Percentiles rank a stretch among this genome's conserved stretches.
phyloP scores from a whole-genome alignment of 2,113 vertebrate species.

The Cyanoramphus novaezelandiae region DNA sequence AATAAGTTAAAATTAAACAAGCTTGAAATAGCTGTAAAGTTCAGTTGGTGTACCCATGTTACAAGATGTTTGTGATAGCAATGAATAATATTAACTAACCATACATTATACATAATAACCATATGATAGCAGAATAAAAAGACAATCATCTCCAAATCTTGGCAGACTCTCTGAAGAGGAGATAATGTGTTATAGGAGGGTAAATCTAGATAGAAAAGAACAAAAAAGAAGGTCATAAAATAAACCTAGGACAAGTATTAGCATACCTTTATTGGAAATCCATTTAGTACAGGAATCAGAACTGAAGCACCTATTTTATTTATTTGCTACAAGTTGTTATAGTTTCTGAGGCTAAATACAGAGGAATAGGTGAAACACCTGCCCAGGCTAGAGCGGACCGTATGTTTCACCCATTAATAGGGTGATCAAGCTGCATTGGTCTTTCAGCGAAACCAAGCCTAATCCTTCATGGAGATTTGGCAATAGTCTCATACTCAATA shows the following conservation, averaged over 20 bases:
- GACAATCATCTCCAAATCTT: background rate
- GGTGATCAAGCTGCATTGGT: background rate
- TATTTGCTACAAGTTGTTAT: background rate
- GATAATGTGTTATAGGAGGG: background rate
- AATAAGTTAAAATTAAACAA: background rate
- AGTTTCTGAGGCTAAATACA: background rate
- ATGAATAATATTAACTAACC: background rate
- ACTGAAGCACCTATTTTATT: background rate
- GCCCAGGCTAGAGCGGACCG: background rate
- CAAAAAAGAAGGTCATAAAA: background rate
- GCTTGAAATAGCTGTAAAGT: background rate
- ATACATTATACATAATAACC: background rate
- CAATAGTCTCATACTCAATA: background rate
- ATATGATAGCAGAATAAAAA: constrained; percentile 14
- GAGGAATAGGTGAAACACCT: background rate
- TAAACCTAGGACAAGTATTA: background rate
- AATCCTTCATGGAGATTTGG: background rate
- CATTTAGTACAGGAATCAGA: background rate
- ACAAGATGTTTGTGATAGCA: background rate
- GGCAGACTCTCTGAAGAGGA: background rate
- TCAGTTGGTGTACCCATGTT: background rate
- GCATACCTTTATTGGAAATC: background rate
- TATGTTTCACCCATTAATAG: background rate
- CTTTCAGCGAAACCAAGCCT: background rate
- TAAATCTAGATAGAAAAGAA: background rate